These are phyloP conservation scores for Xanthorhoe designata DNA, from an alignment of 2,888 invertebrate species.

Conservation along the genomic window DNA sequence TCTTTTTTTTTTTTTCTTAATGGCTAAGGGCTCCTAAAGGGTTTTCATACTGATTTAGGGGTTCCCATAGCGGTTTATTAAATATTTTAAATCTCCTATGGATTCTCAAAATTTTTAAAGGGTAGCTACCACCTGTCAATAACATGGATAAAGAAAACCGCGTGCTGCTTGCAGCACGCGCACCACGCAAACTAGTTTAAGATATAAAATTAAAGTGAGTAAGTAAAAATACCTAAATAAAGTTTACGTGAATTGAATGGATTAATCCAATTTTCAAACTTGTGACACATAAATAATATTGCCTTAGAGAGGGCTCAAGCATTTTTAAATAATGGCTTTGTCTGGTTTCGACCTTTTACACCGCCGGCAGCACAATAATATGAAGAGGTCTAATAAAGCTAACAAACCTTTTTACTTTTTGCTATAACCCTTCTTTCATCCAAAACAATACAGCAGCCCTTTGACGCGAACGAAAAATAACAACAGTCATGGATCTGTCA, in stretches of 20 bases:
- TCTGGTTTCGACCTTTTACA: conserved; percentile 16
- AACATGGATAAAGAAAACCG: too few relatives aligned
- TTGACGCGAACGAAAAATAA: conserved; percentile 31
- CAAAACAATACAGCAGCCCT: conserved; percentile 15
- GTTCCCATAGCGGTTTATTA: too few relatives aligned
- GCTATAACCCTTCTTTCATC: conserved; percentile 9
- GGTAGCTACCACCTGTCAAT: too few relatives aligned
- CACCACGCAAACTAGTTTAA: too few relatives aligned
- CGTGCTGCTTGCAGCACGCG: too few relatives aligned
- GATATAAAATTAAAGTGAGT: not conserved
- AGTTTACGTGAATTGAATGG: not conserved
- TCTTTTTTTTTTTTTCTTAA: too few relatives aligned
- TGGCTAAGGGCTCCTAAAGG: too few relatives aligned
- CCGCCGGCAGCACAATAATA: conserved; percentile 11
- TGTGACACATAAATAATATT: conserved; percentile 7
- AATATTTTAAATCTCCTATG: too few relatives aligned
- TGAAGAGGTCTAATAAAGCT: conserved; percentile 18
- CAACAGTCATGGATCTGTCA: conserved; percentile 53
- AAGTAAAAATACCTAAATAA: not conserved
- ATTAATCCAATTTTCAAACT: not conserved
- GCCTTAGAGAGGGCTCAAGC: not conserved
- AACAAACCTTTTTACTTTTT: conserved; percentile 22
- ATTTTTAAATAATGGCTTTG: conserved; percentile 15
- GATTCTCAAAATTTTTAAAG: too few relatives aligned
- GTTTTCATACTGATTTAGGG: too few relatives aligned